Evolutionary conservation across 2,113 vertebrate genomes (phyloP).

Genomic region (Gavialis gangeticus): DNA sequence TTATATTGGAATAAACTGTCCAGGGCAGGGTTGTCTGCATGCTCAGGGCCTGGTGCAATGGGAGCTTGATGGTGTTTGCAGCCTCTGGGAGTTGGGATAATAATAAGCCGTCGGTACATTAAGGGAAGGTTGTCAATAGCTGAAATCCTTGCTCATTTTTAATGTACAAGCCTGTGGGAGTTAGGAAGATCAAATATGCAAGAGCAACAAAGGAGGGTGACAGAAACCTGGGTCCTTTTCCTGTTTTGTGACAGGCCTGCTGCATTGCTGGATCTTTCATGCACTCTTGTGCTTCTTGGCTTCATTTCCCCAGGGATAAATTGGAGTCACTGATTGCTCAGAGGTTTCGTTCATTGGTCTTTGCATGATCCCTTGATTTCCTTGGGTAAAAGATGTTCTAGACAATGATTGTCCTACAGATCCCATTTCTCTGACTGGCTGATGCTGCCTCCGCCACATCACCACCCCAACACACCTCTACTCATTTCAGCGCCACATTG

Average conservation of each 20-base stretch:
- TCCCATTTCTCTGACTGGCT: not conserved
- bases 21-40: no score
- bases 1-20: no score
- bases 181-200: not conserved
- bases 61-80: not conserved
- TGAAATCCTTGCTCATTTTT: not conserved
- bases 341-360: not conserved
- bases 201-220: rapidly evolving
- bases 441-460: no score
- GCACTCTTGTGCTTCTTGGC: not conserved
- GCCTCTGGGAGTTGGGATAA: not conserved
- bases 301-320: not conserved
- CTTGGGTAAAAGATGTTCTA: not conserved
- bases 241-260: not conserved
- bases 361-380: not conserved
- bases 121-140: not conserved
- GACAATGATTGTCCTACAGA: not conserved
- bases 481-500: not conserved
- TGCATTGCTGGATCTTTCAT: not conserved
- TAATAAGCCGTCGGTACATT: not conserved
- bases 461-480: not conserved
- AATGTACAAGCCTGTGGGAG: not conserved
- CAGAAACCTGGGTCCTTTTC: not conserved
- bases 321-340: not conserved
- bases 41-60: not conserved